Evolutionary conservation across 2,113 vertebrate species (phyloP).

Genomic region (Miniopterus natalensis): DNA sequence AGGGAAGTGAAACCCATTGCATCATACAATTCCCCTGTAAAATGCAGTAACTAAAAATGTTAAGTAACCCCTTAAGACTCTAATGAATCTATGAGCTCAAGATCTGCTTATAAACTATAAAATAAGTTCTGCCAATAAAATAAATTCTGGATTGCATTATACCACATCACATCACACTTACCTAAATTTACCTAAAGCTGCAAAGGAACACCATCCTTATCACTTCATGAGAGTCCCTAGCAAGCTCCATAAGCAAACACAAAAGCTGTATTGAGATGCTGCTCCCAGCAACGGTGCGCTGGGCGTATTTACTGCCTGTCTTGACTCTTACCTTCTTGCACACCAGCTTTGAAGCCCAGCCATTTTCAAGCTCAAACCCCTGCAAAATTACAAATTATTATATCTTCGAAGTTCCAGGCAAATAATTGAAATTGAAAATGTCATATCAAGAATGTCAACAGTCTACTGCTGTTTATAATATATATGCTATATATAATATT

Average conservation of each 20-base stretch:
- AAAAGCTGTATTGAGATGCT: not conserved
- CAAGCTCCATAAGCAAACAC: not conserved
- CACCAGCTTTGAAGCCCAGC: not conserved
- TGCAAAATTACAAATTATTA: not conserved
- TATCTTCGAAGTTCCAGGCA: not conserved
- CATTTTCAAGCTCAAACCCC: slow-evolving; percentile 8
- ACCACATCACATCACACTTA: not conserved
- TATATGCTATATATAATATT: not conserved
- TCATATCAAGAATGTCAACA: slow-evolving; percentile 14
- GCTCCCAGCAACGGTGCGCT: too few species aligned
- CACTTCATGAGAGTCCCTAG: not conserved
- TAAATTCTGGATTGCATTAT: slow-evolving; percentile 28
- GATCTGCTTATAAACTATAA: slow-evolving; percentile 53
- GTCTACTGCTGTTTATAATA: not conserved
- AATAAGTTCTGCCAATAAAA: slow-evolving; percentile 54
- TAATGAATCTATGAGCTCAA: slow-evolving; percentile 22
- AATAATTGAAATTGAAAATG: not conserved
- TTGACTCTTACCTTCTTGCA: not conserved
- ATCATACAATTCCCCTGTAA: not conserved
- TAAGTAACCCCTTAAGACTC: slow-evolving; percentile 27
- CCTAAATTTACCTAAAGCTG: slow-evolving; percentile 25
- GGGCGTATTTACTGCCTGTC: not conserved
- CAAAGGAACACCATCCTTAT: not conserved
- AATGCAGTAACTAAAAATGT: not conserved
- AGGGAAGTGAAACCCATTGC: not conserved